Evolutionary conservation across 2,888 invertebrate genomes (phyloP).

Genomic region (Euzophera pinguis): DNA sequence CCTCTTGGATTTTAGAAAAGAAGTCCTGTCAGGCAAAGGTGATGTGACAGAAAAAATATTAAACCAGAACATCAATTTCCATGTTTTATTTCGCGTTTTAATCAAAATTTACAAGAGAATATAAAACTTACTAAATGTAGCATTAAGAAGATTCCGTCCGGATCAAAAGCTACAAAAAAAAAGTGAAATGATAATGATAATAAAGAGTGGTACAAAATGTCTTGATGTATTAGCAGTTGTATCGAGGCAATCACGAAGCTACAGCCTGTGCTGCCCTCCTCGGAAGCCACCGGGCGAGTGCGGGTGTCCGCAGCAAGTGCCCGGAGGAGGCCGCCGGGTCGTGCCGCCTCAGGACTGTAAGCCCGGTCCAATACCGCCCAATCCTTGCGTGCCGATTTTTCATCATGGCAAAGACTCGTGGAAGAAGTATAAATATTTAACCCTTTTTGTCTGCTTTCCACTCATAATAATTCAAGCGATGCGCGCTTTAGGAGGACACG

Average conservation of each 20-base stretch:
- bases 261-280: constrained; percentile 46
- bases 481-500: constrained; percentile 30
- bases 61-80: not conserved
- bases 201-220: not conserved
- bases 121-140: constrained; percentile 1
- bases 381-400: constrained; percentile 49
- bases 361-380: constrained; percentile 42
- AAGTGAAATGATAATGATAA: not conserved
- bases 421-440: constrained; percentile 49
- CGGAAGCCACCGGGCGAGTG: constrained; percentile 35
- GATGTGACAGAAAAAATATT: not conserved
- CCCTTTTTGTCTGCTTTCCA: constrained; percentile 51
- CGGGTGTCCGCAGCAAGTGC: constrained; percentile 35
- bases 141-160: not conserved
- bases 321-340: constrained; percentile 40
- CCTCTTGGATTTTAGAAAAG: not conserved
- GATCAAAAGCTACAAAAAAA: not conserved
- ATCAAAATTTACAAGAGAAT: not conserved
- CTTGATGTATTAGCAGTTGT: not conserved
- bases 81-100: not conserved
- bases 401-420: constrained; percentile 45
- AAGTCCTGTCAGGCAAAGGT: not conserved
- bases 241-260: constrained; percentile 17
- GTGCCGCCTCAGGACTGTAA: constrained; percentile 42
- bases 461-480: constrained; percentile 46